Percentiles rank a stretch among this genome's conserved stretches.
Conservation (phyloP, 2,113 vertebrate genomes). For the Bos indicus region DNA sequence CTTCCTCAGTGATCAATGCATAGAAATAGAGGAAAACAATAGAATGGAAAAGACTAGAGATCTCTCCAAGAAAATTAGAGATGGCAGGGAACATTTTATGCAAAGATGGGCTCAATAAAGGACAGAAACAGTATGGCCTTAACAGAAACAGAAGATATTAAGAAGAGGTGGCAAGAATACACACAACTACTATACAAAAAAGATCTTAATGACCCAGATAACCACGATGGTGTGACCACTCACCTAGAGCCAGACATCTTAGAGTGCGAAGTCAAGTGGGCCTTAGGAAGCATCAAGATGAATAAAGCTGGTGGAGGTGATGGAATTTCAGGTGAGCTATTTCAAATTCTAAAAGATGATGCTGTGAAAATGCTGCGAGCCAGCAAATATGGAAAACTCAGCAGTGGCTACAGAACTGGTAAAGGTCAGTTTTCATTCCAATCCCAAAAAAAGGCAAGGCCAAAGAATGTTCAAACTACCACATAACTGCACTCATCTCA, state of each 20-base stretch:
- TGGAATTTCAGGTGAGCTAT: background rate
- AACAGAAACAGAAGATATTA: background rate
- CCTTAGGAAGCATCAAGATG: background rate
- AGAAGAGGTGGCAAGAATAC: background rate
- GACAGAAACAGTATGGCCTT: background rate
- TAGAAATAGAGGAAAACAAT: background rate
- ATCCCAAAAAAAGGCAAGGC: background rate
- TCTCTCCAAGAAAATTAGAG: background rate
- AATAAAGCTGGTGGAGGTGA: background rate
- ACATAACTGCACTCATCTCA: background rate
- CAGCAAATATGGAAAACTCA: background rate
- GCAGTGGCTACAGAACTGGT: background rate
- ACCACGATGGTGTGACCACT: background rate
- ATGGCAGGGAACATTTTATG: background rate
- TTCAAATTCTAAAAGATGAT: background rate
- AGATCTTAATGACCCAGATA: background rate
- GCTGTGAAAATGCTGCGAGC: background rate
- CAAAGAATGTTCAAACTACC: background rate
- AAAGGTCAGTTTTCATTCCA: background rate
- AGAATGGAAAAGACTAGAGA: background rate
- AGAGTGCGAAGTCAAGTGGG: background rate
- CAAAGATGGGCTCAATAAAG: background rate
- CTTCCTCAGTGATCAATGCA: background rate
- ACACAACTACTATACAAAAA: background rate
- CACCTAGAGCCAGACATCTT: background rate